A percentile compares a stretch with the other conserved stretches of the same genome.
Conservation (phyloP, 2,888 invertebrate species). For the Brachyptera putata region DNA sequence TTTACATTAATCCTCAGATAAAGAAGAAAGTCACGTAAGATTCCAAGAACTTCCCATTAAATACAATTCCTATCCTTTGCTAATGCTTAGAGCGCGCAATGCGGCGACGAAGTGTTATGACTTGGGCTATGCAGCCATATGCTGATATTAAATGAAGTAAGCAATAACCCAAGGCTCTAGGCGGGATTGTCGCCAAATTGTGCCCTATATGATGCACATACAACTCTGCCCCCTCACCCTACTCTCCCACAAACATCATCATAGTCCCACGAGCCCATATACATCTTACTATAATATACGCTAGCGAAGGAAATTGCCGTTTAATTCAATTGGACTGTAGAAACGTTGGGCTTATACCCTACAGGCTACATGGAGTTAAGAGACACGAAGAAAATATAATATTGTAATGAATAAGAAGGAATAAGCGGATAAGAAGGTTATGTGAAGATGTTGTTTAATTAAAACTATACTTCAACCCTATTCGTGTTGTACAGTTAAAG, state of each 20-base stretch:
- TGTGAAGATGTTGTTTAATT: constrained; percentile 19
- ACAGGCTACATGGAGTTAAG: constrained; percentile 4
- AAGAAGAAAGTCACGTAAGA: neutral
- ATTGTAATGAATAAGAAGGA: neutral
- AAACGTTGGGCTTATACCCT: neutral
- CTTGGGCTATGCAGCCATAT: constrained; percentile 13
- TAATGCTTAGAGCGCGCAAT: no score
- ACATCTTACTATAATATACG: constrained; percentile 8
- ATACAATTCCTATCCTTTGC: no score
- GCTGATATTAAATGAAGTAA: constrained; percentile 26
- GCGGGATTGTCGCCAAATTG: constrained; percentile 25
- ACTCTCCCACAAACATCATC: no score
- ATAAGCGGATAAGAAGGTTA: neutral
- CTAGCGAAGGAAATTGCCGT: constrained; percentile 29
- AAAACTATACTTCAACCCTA: constrained; percentile 17
- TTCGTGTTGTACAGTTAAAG: no score
- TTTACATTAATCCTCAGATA: neutral
- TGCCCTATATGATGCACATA: constrained; percentile 20
- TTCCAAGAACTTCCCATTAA: no score
- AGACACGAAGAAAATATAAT: neutral
- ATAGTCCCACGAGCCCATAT: neutral
- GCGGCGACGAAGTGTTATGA: no score
- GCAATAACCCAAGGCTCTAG: constrained; percentile 23
- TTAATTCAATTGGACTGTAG: constrained; percentile 30
- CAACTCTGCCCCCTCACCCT: neutral